Percentiles rank a stretch among this genome's conserved stretches.
phyloP scores from a whole-genome alignment of 2,797 vertebrate species.

The Erethizon dorsatum region DNA sequence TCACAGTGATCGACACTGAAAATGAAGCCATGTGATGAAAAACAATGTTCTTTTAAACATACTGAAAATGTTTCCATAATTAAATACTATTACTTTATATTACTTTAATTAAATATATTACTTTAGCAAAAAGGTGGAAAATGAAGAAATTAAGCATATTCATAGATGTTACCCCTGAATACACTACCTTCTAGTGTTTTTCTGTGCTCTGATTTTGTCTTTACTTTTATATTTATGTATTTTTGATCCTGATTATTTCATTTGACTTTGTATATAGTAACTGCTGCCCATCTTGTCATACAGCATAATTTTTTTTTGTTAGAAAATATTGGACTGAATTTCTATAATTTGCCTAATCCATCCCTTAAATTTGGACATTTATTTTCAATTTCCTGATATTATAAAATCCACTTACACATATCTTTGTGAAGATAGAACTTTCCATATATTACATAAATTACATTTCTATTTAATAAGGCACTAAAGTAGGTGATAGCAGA shows the following conservation, averaged over 20 bases:
- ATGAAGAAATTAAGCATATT: constrained; percentile 35
- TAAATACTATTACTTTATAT: background rate
- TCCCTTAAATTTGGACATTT: constrained; percentile 2
- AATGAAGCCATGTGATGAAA: constrained; percentile 19
- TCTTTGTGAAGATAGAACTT: constrained; percentile 43
- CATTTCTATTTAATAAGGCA: constrained; percentile 28
- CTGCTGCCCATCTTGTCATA: background rate
- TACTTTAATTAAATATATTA: background rate
- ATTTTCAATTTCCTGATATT: constrained; percentile 60
- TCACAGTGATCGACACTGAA: background rate
- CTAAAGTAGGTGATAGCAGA: background rate
- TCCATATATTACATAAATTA: constrained; percentile 8
- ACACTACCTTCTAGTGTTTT: background rate
- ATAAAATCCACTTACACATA: background rate
- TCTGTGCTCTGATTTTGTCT: constrained; percentile 30
- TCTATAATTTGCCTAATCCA: background rate
- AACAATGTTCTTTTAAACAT: background rate
- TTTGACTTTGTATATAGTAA: background rate
- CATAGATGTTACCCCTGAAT: background rate
- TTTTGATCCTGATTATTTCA: constrained; percentile 17
- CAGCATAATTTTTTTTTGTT: background rate
- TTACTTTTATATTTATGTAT: background rate
- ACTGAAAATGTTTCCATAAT: constrained; percentile 42
- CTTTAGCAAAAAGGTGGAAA: constrained; percentile 50
- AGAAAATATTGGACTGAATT: constrained; percentile 3